These are phyloP conservation scores for Onychostruthus taczanowskii DNA, from an alignment of 2,113 vertebrate species.

Conservation along the genomic window DNA sequence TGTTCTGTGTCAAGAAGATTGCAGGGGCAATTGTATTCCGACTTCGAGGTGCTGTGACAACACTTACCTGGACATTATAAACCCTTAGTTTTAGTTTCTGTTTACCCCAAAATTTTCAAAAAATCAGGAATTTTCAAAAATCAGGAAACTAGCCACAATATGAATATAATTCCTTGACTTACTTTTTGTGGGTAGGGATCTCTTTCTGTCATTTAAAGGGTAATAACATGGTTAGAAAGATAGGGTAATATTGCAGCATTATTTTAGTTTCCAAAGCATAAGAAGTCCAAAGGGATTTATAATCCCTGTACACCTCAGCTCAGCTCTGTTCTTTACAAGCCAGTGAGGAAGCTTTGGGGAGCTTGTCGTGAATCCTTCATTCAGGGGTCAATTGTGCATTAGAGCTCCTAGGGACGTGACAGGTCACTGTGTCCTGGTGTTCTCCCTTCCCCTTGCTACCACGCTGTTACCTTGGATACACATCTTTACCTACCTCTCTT, in stretches of 20 bases:
- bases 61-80: background rate
- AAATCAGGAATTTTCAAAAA: background rate
- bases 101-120: background rate
- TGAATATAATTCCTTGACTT: background rate
- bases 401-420: background rate
- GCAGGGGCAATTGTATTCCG: background rate
- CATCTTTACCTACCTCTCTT: background rate
- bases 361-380: background rate
- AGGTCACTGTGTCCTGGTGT: background rate
- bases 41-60: background rate
- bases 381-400: background rate
- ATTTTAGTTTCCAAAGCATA: background rate
- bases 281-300: background rate
- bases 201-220: background rate
- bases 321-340: background rate
- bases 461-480: fast-evolving
- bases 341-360: background rate
- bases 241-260: background rate
- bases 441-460: background rate
- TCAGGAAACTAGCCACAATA: fast-evolving
- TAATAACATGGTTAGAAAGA: background rate
- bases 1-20: background rate
- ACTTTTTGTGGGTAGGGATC: background rate
- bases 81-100: background rate
- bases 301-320: background rate